Evolutionary conservation across 2,888 invertebrate species (phyloP).

Genomic region (Cheilosia grossa): DNA sequence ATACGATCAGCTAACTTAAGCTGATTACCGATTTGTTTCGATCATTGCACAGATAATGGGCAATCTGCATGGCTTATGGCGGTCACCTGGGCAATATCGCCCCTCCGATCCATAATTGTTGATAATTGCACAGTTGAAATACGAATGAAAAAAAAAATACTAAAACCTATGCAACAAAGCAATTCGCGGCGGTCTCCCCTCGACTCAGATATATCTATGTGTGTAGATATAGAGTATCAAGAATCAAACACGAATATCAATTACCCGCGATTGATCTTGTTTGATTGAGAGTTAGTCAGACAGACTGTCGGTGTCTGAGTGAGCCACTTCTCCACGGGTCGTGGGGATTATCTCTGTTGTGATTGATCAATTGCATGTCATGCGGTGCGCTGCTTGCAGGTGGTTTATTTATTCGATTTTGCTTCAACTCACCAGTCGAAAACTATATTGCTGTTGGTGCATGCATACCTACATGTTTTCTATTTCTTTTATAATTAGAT

Average conservation of each 20-base stretch:
- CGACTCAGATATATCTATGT: neutral
- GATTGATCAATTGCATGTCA: slow-evolving; percentile 73
- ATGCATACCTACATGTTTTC: slow-evolving; percentile 19
- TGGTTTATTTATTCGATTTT: slow-evolving; percentile 56
- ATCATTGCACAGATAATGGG: slow-evolving; percentile 66
- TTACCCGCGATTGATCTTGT: slow-evolving; percentile 72
- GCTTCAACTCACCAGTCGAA: slow-evolving; percentile 2
- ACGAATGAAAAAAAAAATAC: slow-evolving; percentile 1
- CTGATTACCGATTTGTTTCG: slow-evolving; percentile 73
- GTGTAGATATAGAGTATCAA: slow-evolving; percentile 14
- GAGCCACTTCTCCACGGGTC: slow-evolving; percentile 36
- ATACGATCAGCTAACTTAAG: slow-evolving; percentile 55
- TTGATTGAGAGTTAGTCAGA: slow-evolving; percentile 73
- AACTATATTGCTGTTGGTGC: neutral
- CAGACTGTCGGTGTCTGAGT: slow-evolving; percentile 68
- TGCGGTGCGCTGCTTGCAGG: slow-evolving; percentile 52
- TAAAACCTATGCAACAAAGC: slow-evolving; percentile 59
- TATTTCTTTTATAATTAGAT: slow-evolving; percentile 49
- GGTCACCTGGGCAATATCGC: slow-evolving; percentile 54
- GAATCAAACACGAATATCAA: slow-evolving; percentile 64
- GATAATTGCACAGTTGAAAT: slow-evolving; percentile 71
- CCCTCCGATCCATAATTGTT: slow-evolving; percentile 65
- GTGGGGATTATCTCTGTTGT: slow-evolving; percentile 54
- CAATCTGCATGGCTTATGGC: slow-evolving; percentile 39
- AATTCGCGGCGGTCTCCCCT: slow-evolving; percentile 37